phyloP scores from a whole-genome alignment of 2,797 vertebrate genomes.

The Cygnus olor region DNA sequence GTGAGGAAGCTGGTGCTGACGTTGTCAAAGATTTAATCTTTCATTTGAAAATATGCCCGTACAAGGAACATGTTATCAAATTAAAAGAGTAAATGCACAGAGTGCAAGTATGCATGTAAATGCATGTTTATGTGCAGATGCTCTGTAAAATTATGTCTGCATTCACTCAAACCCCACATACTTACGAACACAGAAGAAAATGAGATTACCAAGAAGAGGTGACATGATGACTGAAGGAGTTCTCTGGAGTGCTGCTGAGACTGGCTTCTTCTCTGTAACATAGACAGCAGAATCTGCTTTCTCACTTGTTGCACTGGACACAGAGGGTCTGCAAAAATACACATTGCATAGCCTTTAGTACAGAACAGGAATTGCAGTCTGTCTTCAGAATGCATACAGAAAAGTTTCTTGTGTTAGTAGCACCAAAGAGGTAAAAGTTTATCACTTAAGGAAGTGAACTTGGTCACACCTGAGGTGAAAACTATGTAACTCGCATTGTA shows the following conservation, averaged over 20 bases:
- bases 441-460: neutral
- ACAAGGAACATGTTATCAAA: neutral
- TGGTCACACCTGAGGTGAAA: neutral
- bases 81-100: neutral
- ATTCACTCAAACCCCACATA: neutral
- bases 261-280: neutral
- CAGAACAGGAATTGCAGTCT: neutral
- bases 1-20: neutral
- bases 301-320: neutral
- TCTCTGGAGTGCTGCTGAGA: neutral
- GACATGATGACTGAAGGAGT: neutral
- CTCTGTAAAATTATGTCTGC: neutral
- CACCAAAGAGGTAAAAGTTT: neutral
- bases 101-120: neutral
- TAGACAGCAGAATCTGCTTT: neutral
- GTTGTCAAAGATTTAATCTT: neutral
- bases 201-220: constrained; percentile 58
- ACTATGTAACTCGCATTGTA: neutral
- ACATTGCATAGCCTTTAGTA: neutral
- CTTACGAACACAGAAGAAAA: neutral
- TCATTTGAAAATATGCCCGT: neutral
- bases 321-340: constrained; percentile 3
- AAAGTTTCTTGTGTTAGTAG: neutral
- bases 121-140: neutral
- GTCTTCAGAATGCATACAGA: neutral